phyloP scores from a whole-genome alignment of 2,888 invertebrate species.

The Megamerina dolium region DNA sequence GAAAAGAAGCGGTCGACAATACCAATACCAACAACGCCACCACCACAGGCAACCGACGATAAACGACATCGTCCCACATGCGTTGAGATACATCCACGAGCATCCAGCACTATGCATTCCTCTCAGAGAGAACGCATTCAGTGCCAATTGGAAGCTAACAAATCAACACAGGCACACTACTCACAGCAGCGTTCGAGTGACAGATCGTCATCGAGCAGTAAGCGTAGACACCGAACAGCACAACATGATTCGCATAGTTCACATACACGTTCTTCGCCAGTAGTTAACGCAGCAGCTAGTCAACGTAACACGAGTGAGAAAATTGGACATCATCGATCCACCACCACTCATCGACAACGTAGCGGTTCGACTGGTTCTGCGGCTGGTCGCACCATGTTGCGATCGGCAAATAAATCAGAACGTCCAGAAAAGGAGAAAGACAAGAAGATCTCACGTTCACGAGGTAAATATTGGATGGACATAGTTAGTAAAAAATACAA shows the following conservation, averaged over 20 bases:
- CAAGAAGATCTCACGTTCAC: slow-evolving; percentile 28
- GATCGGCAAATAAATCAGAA: slow-evolving; percentile 24
- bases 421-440: slow-evolving; percentile 29
- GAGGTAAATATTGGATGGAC: slow-evolving; percentile 17
- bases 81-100: slow-evolving; percentile 12
- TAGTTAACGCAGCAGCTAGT: slow-evolving; percentile 5
- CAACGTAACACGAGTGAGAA: slow-evolving; percentile 9
- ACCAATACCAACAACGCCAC: slow-evolving; percentile 19
- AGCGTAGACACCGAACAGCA: slow-evolving; percentile 18
- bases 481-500: too few relatives aligned
- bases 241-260: slow-evolving; percentile 12
- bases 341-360: slow-evolving; percentile 5
- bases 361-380: slow-evolving; percentile 20
- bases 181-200: slow-evolving; percentile 20
- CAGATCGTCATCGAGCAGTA: slow-evolving; percentile 13
- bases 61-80: slow-evolving; percentile 4
- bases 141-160: too few relatives aligned
- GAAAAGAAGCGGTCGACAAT: too few relatives aligned
- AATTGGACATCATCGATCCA: slow-evolving; percentile 3
- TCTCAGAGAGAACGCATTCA: slow-evolving; percentile 30
- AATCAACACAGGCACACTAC: slow-evolving; percentile 17
- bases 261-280: slow-evolving; percentile 7
- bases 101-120: slow-evolving; percentile 32
- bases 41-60: slow-evolving; percentile 1
- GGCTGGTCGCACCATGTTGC: slow-evolving; percentile 27